Evolutionary conservation across 2,113 vertebrate species (phyloP), one percentile per base, ranked within the genome.

Genomic region (Nothoprocta perdicaria): DNA sequence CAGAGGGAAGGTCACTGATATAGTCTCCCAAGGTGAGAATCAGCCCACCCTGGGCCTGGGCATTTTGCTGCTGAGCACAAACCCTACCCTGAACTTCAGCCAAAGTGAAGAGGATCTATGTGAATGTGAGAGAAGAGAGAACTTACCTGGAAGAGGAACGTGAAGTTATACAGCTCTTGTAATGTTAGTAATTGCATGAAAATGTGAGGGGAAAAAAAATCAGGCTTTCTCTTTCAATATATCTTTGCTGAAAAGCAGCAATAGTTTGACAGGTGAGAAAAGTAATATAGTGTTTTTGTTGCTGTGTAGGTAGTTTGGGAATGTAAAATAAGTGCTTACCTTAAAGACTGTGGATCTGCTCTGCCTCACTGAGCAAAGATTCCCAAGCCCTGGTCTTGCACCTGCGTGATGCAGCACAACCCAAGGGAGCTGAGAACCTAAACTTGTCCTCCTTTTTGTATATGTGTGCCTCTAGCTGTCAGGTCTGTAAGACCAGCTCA

Each of bases 311-410:
- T 52, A n/a, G n/a, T n/a, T 10, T 26, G n/a, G 50, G 50, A 23
- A 21, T 13, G 14, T 48, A 66, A 72, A 66, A 10, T 5, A 35
- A 7, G 29, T 35, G 10, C 10, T 74, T 50, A 14, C 26, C 22
- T 31, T 38, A 8, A 1, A 1, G 62, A 19, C 29, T 5, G 17
- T 3, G 3, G 19, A 7, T 38, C 40, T 1, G 4, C 1, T 0
- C 9, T 45, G 63, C 35, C 57, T 58, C 0, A 2, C 26, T 5
- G 14, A 50, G 26, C 14, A 4, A 5, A 16, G 67, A 67, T 38
- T 41, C 8, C 46, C 23, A 12, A 29, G 33, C 21, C 14, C 53
- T 8, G 31, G 38, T 31, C 52, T 55, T 38, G 23, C 38, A 33
- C 9, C 10, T 4, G 24, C 12, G 9, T 10, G 12, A 35, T 0